Evolutionary conservation across 2,888 invertebrate species (phyloP), one percentile per base, ranked within the genome.

Genomic region (Cartodere bifasciata): DNA sequence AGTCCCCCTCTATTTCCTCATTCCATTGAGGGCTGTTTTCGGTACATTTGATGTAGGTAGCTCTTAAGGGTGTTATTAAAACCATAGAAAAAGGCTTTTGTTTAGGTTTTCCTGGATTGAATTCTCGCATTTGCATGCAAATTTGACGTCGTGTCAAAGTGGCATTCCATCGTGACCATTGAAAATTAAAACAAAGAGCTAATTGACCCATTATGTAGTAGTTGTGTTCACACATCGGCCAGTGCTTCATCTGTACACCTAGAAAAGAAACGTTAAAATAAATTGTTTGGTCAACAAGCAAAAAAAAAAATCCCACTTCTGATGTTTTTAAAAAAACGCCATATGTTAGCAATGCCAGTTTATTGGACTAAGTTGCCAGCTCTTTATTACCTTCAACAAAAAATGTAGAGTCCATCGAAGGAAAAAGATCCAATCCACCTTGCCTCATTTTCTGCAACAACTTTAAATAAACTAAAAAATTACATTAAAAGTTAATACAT

Each of bases 351-450:
- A n/a, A n/a, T n/a, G n/a, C n/a, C n/a, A n/a, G n/a, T n/a, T n/a
- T n/a, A n/a, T n/a, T n/a, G n/a, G n/a, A n/a, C n/a, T n/a, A n/a
- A n/a, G n/a, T n/a, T n/a, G n/a, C n/a, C n/a, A 25, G 23, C 26
- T 11, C 25, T 29, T 30, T 33, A 24, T 25, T 43, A 50, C 65
- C 69, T 48, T 82, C 79, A 2, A 83, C 62, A 50, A 83, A 75
- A 47, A 72, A 72, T 50, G 75, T 74, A 0, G 72, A 76, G 53
- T 88, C 88, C 42, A 72, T 70, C 29, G 76, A 76, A 0, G 88
- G 87, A 51, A 88, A 88, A 35, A 88, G 66, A 48, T 88, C 85
- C 32, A 86, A 75, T 0, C 85, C 83, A 1, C 77, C 74, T 2
- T 67, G 66, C 4, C 47, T 48, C 39, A 61, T 42, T 16, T 56